Base-by-base conservation (phyloP, 1,140 invertebrate genomes). In the Lasioglossum baleicum region DNA sequence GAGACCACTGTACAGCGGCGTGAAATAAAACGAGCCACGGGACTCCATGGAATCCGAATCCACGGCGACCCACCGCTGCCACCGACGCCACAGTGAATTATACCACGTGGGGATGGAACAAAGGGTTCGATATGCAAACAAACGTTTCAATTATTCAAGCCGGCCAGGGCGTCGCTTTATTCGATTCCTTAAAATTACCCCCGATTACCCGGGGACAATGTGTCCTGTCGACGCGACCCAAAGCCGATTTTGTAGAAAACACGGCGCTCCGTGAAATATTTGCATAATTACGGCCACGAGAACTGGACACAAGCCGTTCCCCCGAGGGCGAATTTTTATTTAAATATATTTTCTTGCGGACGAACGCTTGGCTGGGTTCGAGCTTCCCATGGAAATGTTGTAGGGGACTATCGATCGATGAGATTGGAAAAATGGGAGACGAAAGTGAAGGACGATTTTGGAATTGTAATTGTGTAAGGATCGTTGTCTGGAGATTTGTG, bases 111-210 rank as follows among this genome's bases (percentile, higher is more conserved):
- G 56, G 26, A 35, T 31, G 56, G 75, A 85, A 80, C 71, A 83
- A 85, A 61, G 51, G 60, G 44, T 60, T 31, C 65, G 68, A 85
- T 80, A 80, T 74, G 83, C 83, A 85, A 86, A 83, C 75, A 80
- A 86, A 86, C 73, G 81, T 85, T 86, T 86, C 76, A 86, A 83
- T 86, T 77, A 86, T 86, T 86, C 84, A 83, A 56, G 63, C 53
- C 60, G 35, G 7, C 40, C 69, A 40, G 48, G 26, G 20, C 53
- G 72, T 48, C 78, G 72, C 51, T 75, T 75, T 80, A 80, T 80
- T 42, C 72, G 72, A 48, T 40, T 75, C 63, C 72, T 80, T 80
- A 67, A 80, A 80, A 80, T 80, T 80, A 68, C 78, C 71, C 72
- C 72, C 78, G 78, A 80, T 80, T 80, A 80, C 78, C 69, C 31